Percentiles rank a stretch among this genome's conserved stretches.
Evolutionary conservation across 2,888 invertebrate species (phyloP).

Genomic region (Tridacna gigas): DNA sequence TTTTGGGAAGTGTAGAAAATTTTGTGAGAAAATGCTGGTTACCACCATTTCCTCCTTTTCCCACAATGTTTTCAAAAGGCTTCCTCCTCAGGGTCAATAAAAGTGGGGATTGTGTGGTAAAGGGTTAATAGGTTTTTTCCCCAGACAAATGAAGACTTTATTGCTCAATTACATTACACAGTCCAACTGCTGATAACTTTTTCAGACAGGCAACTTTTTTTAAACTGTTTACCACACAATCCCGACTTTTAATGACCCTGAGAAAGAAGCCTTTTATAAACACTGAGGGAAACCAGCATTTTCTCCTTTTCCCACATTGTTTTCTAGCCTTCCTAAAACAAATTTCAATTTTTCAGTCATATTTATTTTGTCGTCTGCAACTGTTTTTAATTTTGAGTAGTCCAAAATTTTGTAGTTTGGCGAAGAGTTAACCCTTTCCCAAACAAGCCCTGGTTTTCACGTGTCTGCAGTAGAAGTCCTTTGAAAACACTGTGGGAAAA

Average conservation of each 20-base stretch:
- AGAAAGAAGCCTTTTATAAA: too few relatives aligned
- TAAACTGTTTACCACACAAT: too few relatives aligned
- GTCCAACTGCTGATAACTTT: not conserved
- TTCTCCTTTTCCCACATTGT: too few relatives aligned
- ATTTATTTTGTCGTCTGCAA: too few relatives aligned
- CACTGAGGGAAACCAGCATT: too few relatives aligned
- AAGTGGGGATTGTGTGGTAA: not conserved
- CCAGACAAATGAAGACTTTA: constrained; percentile 19
- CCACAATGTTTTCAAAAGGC: constrained; percentile 5
- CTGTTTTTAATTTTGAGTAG: too few relatives aligned
- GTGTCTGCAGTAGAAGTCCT: not conserved
- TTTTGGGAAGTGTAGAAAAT: too few relatives aligned
- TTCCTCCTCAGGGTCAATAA: not conserved
- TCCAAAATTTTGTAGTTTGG: too few relatives aligned
- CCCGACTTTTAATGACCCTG: too few relatives aligned
- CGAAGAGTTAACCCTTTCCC: not conserved
- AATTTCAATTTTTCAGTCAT: too few relatives aligned
- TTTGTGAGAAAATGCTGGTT: too few relatives aligned
- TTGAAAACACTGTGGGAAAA: not conserved
- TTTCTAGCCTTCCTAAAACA: too few relatives aligned
- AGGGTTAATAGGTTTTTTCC: not conserved
- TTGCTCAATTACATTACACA: constrained; percentile 17
- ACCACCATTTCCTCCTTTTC: not conserved
- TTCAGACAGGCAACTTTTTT: not conserved
- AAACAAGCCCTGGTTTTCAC: not conserved